These are phyloP conservation scores for Nymphalis urticae DNA, from an alignment of 2,888 invertebrate species.

Conservation along the genomic window DNA sequence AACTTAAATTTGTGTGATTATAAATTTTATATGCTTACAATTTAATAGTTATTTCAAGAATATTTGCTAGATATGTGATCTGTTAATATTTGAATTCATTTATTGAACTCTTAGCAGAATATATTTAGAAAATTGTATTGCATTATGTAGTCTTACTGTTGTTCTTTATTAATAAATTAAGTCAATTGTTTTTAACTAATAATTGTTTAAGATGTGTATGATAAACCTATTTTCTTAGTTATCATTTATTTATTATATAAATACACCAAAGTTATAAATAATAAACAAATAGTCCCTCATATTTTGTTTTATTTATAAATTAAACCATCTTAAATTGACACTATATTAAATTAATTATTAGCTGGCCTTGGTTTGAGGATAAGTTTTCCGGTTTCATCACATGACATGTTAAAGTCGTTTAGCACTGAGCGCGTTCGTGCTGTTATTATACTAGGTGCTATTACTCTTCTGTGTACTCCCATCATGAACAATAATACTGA, in stretches of 20 bases:
- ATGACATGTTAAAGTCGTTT: slow-evolving; percentile 98
- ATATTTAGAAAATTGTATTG: slow-evolving; percentile 28
- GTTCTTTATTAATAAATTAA: slow-evolving; percentile 38
- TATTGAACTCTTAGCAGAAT: slow-evolving; percentile 35
- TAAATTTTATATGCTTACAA: slow-evolving; percentile 1
- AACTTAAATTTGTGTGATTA: no score
- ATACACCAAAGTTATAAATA: slow-evolving; percentile 80
- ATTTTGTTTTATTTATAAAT: slow-evolving; percentile 57
- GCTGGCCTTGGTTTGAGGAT: slow-evolving; percentile 94
- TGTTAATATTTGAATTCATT: slow-evolving; percentile 35
- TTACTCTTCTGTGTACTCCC: slow-evolving; percentile 97
- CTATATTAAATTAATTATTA: slow-evolving; percentile 48
- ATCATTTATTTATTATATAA: slow-evolving; percentile 77
- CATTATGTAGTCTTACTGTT: slow-evolving; percentile 36
- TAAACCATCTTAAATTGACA: slow-evolving; percentile 44
- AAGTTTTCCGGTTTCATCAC: slow-evolving; percentile 97
- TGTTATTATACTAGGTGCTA: slow-evolving; percentile 97
- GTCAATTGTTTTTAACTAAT: slow-evolving; percentile 39
- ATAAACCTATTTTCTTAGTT: slow-evolving; percentile 65
- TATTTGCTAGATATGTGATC: slow-evolving; percentile 34
- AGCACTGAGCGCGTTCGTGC: slow-evolving; percentile 94
- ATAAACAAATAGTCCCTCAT: slow-evolving; percentile 75
- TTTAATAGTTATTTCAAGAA: slow-evolving; percentile 23
- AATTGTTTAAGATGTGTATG: slow-evolving; percentile 57
- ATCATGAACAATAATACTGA: slow-evolving; percentile 91